A percentile compares a stretch with the other conserved stretches of the same genome.
Conservation (phyloP, 2,797 vertebrate species). For the Kryptolebias ocellatus region DNA sequence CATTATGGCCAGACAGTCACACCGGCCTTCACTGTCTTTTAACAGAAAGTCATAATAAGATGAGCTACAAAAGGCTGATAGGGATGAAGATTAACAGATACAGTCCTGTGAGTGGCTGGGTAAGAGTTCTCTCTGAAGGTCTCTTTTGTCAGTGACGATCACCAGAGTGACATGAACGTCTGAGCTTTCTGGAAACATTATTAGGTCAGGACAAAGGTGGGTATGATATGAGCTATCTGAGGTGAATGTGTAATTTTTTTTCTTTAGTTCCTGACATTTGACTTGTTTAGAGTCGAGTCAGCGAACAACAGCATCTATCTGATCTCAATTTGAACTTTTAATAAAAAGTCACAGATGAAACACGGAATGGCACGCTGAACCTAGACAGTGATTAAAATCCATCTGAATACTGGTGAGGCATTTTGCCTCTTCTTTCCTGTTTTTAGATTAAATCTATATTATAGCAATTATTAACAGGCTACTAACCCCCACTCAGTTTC, state of each 20-base stretch:
- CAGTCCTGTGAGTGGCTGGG: slow-evolving; percentile 69
- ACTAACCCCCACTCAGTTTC: slow-evolving; percentile 2
- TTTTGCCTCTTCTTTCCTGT: slow-evolving; percentile 40
- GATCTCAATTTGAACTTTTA: slow-evolving; percentile 78
- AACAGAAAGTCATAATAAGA: slow-evolving; percentile 85
- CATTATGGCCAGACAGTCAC: slow-evolving; percentile 79
- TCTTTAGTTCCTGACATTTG: slow-evolving; percentile 63
- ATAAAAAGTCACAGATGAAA: slow-evolving; percentile 74
- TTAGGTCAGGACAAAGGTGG: slow-evolving; percentile 79
- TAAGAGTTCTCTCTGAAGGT: slow-evolving; percentile 76
- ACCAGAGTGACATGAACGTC: slow-evolving; percentile 77
- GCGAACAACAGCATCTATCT: slow-evolving; percentile 62
- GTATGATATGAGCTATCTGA: slow-evolving; percentile 68
- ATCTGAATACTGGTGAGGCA: slow-evolving; percentile 45
- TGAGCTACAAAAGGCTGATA: slow-evolving; percentile 77
- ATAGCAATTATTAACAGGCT: slow-evolving; percentile 17
- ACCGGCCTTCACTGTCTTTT: slow-evolving; percentile 75
- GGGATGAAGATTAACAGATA: slow-evolving; percentile 81
- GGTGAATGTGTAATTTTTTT: slow-evolving; percentile 60
- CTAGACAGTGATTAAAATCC: slow-evolving; percentile 41
- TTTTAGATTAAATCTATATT: slow-evolving; percentile 31
- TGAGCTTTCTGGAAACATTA: slow-evolving; percentile 73
- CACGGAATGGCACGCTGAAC: slow-evolving; percentile 42
- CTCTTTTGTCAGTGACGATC: slow-evolving; percentile 75
- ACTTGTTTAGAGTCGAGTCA: slow-evolving; percentile 62